phyloP scores from a whole-genome alignment of 1,140 invertebrate species.

The Popillia japonica region DNA sequence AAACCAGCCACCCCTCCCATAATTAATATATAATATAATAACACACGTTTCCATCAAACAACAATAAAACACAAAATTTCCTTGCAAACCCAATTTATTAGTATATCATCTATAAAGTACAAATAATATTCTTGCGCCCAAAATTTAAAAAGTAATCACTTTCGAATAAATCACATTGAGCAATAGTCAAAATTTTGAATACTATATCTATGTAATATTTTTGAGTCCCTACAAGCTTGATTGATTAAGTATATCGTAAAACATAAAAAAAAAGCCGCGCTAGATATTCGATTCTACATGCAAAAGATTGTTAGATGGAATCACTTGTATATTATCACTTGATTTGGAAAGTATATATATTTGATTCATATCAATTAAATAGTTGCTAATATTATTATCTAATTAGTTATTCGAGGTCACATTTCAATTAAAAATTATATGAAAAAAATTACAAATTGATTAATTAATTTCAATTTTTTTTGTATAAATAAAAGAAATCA shows the following conservation, averaged over 20 bases:
- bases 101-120: conserved; percentile 16
- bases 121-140: background rate
- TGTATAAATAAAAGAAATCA: no score
- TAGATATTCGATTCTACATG: background rate
- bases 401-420: no score
- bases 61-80: conserved; percentile 14
- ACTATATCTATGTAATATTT: background rate
- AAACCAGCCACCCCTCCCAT: background rate
- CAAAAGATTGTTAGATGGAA: background rate
- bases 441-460: no score
- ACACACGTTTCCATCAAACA: background rate
- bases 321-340: background rate
- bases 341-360: background rate
- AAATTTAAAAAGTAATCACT: background rate
- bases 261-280: background rate
- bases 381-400: background rate
- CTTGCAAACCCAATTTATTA: background rate
- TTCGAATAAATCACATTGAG: background rate
- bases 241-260: background rate
- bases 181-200: background rate
- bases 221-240: background rate
- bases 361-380: background rate
- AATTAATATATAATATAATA: no score
- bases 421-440: no score
- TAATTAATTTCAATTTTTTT: no score